Base-by-base conservation (phyloP, 2,888 invertebrate genomes). In the Aquatica leii region DNA sequence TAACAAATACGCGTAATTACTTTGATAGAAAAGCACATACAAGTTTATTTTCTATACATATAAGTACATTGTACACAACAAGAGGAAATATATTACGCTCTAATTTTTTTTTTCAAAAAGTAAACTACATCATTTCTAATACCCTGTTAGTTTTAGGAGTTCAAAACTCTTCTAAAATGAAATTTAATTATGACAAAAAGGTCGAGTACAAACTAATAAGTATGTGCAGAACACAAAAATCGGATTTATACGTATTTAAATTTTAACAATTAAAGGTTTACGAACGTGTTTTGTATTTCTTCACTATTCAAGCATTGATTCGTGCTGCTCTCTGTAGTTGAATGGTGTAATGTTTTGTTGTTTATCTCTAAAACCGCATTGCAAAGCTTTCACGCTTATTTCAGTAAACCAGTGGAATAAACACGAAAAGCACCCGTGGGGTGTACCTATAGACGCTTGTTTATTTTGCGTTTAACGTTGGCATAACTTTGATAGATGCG, bases 101-200 rank as follows among this genome's bases (percentile, higher is more conserved):
- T 55, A 14, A 12, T 43, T 6, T 43, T 55, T 48, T 48, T 68
- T 54, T 58, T 55, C 59, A 58, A 67, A 62, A 65, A 67, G 52
- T 61, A 62, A 69, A 56, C 56, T 66, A 68, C 59, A 40, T 65
- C 55, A 58, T 63, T 60, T 65, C 70, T 72, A 72, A 72, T 72
- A 72, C 72, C 72, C 72, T 72, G 72, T 72, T 66, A 67, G 68
- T 71, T 59, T 65, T 69, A 67, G 67, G 24, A 64, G 68, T 52
- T 46, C 46, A 52, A 62, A 34, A 46, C 24, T 24, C 24, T 34
- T 35, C 48, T 62, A 48, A 56, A 46, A 57, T 18, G 17, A 20
- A 41, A 12, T 2, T 37, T 41, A 41, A 31, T 18, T 43, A 43
- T 12, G 24, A 43, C 14, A n/a, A 15, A 48, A 35, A 20, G 8